Conservation (phyloP, 2,888 invertebrate genomes). For the Drosophila peninsularis region DNA sequence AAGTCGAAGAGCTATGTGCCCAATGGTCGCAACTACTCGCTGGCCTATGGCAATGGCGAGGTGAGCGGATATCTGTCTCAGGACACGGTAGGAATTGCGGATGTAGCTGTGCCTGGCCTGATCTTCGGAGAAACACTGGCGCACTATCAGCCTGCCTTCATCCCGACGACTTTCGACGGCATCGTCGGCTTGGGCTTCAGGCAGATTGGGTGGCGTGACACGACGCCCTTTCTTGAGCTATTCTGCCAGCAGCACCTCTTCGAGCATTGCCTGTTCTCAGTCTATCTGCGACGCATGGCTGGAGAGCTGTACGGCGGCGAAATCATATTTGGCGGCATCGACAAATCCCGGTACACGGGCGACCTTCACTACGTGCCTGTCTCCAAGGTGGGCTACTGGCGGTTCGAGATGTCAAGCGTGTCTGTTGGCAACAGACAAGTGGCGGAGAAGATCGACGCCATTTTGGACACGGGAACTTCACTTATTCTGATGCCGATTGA, state of each 20-base stretch:
- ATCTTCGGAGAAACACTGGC: constrained; percentile 53
- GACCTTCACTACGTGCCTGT: constrained; percentile 50
- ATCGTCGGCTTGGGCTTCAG: constrained; percentile 54
- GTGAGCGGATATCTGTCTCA: constrained; percentile 96
- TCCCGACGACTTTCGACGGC: constrained; percentile 52
- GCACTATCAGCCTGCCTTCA: constrained; percentile 43
- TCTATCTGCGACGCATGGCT: constrained; percentile 35
- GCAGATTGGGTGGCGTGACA: constrained; percentile 37
- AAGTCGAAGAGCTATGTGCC: constrained; percentile 92
- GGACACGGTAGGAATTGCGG: constrained; percentile 86
- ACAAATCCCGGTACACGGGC: constrained; percentile 39
- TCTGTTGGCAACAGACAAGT: constrained; percentile 23
- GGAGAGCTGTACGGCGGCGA: constrained; percentile 47
- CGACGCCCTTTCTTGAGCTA: constrained; percentile 46
- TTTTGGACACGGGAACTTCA: constrained; percentile 65
- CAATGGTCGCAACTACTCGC: constrained; percentile 95
- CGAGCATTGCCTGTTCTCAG: constrained; percentile 54
- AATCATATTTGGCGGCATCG: constrained; percentile 53
- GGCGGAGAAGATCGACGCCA: constrained; percentile 16
- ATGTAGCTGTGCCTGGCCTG: constrained; percentile 25
- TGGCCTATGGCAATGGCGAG: constrained; percentile 97
- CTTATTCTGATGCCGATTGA: constrained; percentile 45
- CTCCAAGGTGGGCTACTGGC: constrained; percentile 41
- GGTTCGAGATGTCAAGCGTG: constrained; percentile 35
- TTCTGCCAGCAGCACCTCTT: constrained; percentile 36